Evolutionary conservation across 2,888 invertebrate genomes (phyloP), one percentile per base, ranked within the genome.

Genomic region (Polydrusus pterygomalis): DNA sequence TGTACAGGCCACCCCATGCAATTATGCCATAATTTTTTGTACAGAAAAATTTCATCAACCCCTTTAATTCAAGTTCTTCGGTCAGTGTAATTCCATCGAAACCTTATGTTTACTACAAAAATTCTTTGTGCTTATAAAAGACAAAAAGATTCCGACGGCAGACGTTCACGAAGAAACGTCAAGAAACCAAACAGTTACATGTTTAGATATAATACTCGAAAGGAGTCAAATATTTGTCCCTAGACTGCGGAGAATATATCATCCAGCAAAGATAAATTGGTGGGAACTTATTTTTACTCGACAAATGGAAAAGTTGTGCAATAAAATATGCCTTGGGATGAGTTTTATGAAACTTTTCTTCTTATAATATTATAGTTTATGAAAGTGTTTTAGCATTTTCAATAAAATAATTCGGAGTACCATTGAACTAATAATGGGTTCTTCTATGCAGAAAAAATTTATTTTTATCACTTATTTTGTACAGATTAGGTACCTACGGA

Each of bases 171-270:
- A 38, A 64, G 15, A 49, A 58, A 38, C n/a, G 34, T 34, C 63
- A 47, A 64, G 30, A 64, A 47, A 47, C 25, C 25, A 64, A 49
- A 64, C 64, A 49, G 49, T 49, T 45, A 64, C 49, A 43, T 47
- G 30, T 25, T 64, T n/a, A 64, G 64, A 64, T 64, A 64, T 64
- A n/a, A 64, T 49, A 49, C 64, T 64, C 49, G 17, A 64, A 64
- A 64, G 30, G 64, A 64, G 64, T 64, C 64, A 64, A 64, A 47
- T 64, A 49, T 64, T 64, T 64, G 64, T 64, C 64, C 49, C 64
- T 49, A 7, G 49, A 15, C 64, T 64, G 25, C 49, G 11, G 34
- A 15, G 47, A 25, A 64, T 64, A 64, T 49, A 64, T 64, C 47
- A 64, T 40, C 10, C 34, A 10, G 64, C 17, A 64, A 49, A 64